Percentiles rank a stretch among this genome's conserved stretches.
phyloP scores from a whole-genome alignment of 2,113 vertebrate species.

The Malaclemys terrapin region DNA sequence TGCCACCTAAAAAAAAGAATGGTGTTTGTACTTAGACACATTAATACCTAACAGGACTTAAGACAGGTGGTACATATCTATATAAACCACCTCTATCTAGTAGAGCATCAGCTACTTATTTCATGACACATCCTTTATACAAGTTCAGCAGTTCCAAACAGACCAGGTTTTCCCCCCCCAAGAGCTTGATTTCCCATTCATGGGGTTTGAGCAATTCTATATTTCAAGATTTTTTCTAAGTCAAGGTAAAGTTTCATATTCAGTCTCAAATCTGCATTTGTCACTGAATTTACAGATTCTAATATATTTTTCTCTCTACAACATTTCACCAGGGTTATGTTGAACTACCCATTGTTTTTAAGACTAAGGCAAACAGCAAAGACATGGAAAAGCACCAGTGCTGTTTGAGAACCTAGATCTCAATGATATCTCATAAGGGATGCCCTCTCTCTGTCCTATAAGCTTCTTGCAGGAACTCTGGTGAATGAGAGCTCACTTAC shows the following conservation, averaged over 20 bases:
- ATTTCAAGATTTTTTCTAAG: slow-evolving; percentile 1
- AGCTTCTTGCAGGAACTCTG: neutral
- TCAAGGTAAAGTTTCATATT: neutral
- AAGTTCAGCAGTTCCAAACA: slow-evolving; percentile 59
- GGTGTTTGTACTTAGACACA: slow-evolving; percentile 56
- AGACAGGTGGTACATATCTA: slow-evolving; percentile 39
- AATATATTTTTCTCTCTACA: neutral
- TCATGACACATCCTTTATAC: slow-evolving; percentile 54
- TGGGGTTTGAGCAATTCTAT: slow-evolving; percentile 18
- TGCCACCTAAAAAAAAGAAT: slow-evolving; percentile 87
- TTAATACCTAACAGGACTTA: slow-evolving; percentile 57
- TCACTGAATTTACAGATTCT: neutral
- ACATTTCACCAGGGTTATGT: neutral
- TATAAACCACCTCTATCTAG: slow-evolving; percentile 62
- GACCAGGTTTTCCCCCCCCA: slow-evolving; percentile 15
- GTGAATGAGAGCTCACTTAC: neutral
- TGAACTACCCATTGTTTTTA: neutral
- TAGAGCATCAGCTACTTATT: slow-evolving; percentile 45
- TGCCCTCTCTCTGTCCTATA: neutral
- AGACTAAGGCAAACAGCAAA: neutral
- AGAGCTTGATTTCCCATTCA: slow-evolving; percentile 49
- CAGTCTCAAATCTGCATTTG: neutral
- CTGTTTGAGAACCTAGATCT: neutral
- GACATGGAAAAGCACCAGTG: neutral
- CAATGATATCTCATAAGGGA: neutral